A percentile compares a stretch with the other conserved stretches of the same genome.
These are phyloP conservation scores for Alauda arvensis DNA, from an alignment of 2,797 vertebrate species.

Conservation along the genomic window DNA sequence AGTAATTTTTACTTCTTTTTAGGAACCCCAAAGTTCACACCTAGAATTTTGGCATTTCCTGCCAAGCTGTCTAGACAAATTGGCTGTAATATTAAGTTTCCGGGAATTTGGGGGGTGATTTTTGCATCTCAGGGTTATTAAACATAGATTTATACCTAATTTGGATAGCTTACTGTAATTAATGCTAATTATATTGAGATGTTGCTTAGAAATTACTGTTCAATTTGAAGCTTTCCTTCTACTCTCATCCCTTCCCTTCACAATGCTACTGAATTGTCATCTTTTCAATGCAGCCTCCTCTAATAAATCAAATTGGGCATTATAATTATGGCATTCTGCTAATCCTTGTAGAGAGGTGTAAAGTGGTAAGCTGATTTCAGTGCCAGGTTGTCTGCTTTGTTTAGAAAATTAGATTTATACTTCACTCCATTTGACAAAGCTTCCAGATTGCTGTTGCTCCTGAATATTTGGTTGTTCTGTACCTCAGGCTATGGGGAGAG, in stretches of 20 bases:
- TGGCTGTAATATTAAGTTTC: conserved; percentile 6
- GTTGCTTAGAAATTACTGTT: conserved; percentile 36
- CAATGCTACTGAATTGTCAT: conserved; percentile 28
- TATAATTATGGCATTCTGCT: conserved; percentile 57
- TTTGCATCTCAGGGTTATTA: conserved; percentile 37
- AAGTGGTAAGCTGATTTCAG: conserved; percentile 53
- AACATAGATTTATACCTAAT: conserved; percentile 36
- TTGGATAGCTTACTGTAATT: conserved; percentile 53
- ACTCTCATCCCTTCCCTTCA: not conserved
- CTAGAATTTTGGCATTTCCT: conserved; percentile 39
- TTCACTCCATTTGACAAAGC: conserved; percentile 39
- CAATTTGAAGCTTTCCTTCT: conserved; percentile 28
- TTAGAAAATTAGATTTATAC: conserved; percentile 53
- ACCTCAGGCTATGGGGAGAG: not conserved
- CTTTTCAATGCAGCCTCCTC: conserved; percentile 19
- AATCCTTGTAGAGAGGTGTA: conserved; percentile 48
- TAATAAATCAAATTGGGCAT: conserved; percentile 62
- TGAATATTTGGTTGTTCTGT: not conserved
- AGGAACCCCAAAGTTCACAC: conserved; percentile 25
- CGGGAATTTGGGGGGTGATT: conserved; percentile 24
- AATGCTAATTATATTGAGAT: conserved; percentile 49
- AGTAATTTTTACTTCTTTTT: conserved; percentile 17
- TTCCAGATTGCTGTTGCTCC: not conserved
- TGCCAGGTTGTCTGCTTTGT: conserved; percentile 62
- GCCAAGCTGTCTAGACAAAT: conserved; percentile 54